A percentile compares a stretch with the other conserved stretches of the same genome.
Evolutionary conservation across 2,113 vertebrate species (phyloP).

Genomic region (Zapornia atra): DNA sequence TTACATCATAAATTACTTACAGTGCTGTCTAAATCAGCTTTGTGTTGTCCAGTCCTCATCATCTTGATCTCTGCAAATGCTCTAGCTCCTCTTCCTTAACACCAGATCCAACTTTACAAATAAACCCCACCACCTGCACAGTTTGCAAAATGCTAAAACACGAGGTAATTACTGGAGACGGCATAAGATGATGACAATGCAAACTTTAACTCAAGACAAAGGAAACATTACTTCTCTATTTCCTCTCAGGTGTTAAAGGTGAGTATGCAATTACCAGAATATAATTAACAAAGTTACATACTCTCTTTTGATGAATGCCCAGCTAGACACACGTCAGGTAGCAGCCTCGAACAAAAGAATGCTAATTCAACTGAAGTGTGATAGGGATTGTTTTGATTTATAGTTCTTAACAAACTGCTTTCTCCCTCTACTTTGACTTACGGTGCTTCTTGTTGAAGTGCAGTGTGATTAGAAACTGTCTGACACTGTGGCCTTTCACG

Average conservation of each 20-base stretch:
- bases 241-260: constrained; percentile 2
- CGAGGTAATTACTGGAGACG: constrained; percentile 17
- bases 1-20: not conserved
- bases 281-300: constrained; percentile 45
- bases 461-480: constrained; percentile 36
- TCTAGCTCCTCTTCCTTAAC: not conserved
- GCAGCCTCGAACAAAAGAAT: not conserved
- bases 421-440: constrained; percentile 11
- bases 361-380: not conserved
- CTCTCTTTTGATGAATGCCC: not conserved
- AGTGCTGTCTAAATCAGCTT: not conserved
- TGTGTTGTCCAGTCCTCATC: not conserved
- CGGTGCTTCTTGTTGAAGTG: not conserved
- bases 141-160: not conserved
- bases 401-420: not conserved
- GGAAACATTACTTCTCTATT: constrained; percentile 20
- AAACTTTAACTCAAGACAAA: constrained; percentile 8
- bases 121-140: not conserved
- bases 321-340: not conserved
- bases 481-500: not conserved
- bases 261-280: constrained; percentile 44
- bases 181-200: not conserved
- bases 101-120: not conserved
- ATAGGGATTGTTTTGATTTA: not conserved
- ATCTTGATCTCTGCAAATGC: not conserved